Conservation (phyloP, 2,888 invertebrate genomes). For the Erynnis tages region DNA sequence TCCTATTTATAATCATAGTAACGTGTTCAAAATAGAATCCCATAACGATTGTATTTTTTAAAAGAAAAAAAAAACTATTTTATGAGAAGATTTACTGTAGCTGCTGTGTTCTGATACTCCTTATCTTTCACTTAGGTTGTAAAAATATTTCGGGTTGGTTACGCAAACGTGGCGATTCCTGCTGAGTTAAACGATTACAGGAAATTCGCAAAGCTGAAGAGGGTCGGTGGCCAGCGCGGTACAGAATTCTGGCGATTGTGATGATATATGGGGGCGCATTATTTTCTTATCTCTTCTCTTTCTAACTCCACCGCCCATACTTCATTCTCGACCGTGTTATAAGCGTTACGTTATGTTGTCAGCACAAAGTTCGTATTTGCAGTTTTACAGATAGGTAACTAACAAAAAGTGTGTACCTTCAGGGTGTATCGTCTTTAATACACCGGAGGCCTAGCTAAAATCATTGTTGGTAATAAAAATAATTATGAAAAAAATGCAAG, state of each 20-base stretch:
- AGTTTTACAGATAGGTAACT: too few species aligned
- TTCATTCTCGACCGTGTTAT: constrained; percentile 74
- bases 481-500: too few species aligned
- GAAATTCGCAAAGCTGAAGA: constrained; percentile 65
- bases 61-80: constrained; percentile 23
- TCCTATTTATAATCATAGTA: too few species aligned
- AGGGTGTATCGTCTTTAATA: too few species aligned
- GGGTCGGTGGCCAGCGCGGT: constrained; percentile 69
- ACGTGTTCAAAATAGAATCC: too few species aligned
- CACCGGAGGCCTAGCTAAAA: too few species aligned
- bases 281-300: constrained; percentile 81
- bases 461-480: too few species aligned
- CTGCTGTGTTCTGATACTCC: not conserved
- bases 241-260: constrained; percentile 76
- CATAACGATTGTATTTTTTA: too few species aligned
- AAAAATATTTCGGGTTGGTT: constrained; percentile 19
- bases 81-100: not conserved
- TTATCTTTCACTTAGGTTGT: constrained; percentile 3
- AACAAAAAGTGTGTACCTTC: too few species aligned
- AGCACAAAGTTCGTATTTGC: too few species aligned
- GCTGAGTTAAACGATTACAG: constrained; percentile 71
- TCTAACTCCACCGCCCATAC: constrained; percentile 77
- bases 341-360: constrained; percentile 77
- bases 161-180: constrained; percentile 27
- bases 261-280: constrained; percentile 80